Conservation (phyloP, 1,140 invertebrate genomes). For the Latrodectus geometricus region DNA sequence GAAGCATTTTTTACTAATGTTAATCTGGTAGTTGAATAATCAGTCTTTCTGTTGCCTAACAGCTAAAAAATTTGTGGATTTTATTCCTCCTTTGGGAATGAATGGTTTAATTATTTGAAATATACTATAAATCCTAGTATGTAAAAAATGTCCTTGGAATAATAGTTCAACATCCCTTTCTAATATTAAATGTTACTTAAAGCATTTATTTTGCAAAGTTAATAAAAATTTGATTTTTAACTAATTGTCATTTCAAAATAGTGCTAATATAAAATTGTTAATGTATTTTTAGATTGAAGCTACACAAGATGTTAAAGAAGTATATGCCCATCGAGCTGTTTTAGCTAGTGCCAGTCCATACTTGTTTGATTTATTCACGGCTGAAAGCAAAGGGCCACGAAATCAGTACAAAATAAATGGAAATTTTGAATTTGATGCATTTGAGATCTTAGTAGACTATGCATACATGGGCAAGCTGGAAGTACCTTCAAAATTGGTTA, state of each 20-base stretch:
- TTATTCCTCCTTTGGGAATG: too few relatives aligned
- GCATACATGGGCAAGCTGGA: constrained; percentile 80
- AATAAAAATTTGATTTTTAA: neutral
- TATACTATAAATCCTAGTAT: too few relatives aligned
- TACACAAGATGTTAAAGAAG: constrained; percentile 74
- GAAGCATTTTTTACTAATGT: too few relatives aligned
- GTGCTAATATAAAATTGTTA: constrained; percentile 13
- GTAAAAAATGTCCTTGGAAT: too few relatives aligned
- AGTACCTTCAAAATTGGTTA: constrained; percentile 74
- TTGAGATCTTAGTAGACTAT: constrained; percentile 82
- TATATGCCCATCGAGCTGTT: constrained; percentile 81
- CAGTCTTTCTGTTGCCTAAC: too few relatives aligned
- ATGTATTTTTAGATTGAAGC: constrained; percentile 61
- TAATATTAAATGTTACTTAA: too few relatives aligned
- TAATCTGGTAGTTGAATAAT: too few relatives aligned
- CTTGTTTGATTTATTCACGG: constrained; percentile 81
- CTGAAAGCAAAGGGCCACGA: constrained; percentile 70
- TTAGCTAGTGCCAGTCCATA: constrained; percentile 81
- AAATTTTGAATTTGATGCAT: constrained; percentile 77
- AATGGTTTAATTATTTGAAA: too few relatives aligned
- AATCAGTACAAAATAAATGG: constrained; percentile 76
- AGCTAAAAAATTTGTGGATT: too few relatives aligned
- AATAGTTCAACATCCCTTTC: too few relatives aligned
- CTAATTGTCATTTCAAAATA: neutral
- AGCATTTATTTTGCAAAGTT: too few relatives aligned